These are phyloP conservation scores for Coboldia fuscipes DNA, from an alignment of 1,140 invertebrate genomes.

Conservation along the genomic window DNA sequence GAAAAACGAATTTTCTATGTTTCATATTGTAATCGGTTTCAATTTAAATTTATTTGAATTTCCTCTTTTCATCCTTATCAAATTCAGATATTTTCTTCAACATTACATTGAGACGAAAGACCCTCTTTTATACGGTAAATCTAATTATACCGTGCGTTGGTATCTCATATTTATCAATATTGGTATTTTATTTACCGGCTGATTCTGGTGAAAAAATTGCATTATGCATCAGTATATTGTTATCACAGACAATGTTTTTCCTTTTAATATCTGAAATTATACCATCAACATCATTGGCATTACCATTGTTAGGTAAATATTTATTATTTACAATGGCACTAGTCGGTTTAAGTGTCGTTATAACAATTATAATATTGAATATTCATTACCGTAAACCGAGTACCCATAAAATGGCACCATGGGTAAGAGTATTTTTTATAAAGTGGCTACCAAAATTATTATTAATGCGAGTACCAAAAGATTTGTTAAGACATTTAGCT, in stretches of 20 bases:
- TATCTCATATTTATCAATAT: slow-evolving; percentile 72
- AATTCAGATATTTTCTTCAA: slow-evolving; percentile 91
- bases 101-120: slow-evolving; percentile 85
- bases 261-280: slow-evolving; percentile 95
- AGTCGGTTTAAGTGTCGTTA: slow-evolving; percentile 86
- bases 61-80: slow-evolving; percentile 8
- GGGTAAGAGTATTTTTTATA: slow-evolving; percentile 77
- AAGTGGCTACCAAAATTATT: slow-evolving; percentile 60
- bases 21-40: too few species aligned
- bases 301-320: slow-evolving; percentile 94
- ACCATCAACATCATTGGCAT: slow-evolving; percentile 89
- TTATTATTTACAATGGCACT: slow-evolving; percentile 97
- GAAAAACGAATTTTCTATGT: too few species aligned
- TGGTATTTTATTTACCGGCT: slow-evolving; percentile 95
- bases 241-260: slow-evolving; percentile 99
- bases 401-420: slow-evolving; percentile 89
- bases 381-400: slow-evolving; percentile 98
- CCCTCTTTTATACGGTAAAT: slow-evolving; percentile 91
- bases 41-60: not conserved
- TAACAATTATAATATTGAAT: slow-evolving; percentile 94
- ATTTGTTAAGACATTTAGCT: slow-evolving; percentile 53
- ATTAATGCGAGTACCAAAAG: slow-evolving; percentile 67
- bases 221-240: slow-evolving; percentile 91
- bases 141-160: slow-evolving; percentile 85
- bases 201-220: slow-evolving; percentile 98